Evolutionary conservation across 2,113 vertebrate species (phyloP).

Genomic region (Rafetus swinhoei): DNA sequence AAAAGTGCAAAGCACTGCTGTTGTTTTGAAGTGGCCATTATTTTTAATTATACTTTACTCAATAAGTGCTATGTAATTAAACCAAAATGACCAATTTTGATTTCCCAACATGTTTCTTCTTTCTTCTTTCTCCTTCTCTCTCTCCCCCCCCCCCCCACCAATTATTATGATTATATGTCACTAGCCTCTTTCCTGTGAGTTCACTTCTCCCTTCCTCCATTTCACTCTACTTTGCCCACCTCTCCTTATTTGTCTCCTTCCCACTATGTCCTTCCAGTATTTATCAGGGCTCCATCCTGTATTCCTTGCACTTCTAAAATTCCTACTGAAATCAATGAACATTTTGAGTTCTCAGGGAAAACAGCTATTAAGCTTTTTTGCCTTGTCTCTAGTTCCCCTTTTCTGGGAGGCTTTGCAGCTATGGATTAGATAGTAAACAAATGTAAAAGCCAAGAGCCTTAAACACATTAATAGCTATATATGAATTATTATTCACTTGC

Average conservation of each 20-base stretch:
- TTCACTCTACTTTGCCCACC: not conserved
- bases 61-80: not conserved
- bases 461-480: not conserved
- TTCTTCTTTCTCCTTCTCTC: not conserved
- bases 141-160: not conserved
- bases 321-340: not conserved
- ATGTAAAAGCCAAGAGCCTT: not conserved
- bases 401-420: not conserved
- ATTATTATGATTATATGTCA: not conserved
- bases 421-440: not conserved
- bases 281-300: not conserved
- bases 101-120: not conserved
- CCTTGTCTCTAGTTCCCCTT: not conserved
- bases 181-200: not conserved
- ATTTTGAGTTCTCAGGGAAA: not conserved
- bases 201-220: not conserved
- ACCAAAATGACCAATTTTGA: not conserved
- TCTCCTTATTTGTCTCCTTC: not conserved
- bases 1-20: not conserved
- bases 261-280: fast-evolving
- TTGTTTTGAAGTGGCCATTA: not conserved
- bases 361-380: not conserved
- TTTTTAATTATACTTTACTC: not conserved
- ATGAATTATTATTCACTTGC: not conserved
- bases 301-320: not conserved